Evolutionary conservation across 1,140 invertebrate species (phyloP).

Genomic region (Stegodyphus mimosarum): DNA sequence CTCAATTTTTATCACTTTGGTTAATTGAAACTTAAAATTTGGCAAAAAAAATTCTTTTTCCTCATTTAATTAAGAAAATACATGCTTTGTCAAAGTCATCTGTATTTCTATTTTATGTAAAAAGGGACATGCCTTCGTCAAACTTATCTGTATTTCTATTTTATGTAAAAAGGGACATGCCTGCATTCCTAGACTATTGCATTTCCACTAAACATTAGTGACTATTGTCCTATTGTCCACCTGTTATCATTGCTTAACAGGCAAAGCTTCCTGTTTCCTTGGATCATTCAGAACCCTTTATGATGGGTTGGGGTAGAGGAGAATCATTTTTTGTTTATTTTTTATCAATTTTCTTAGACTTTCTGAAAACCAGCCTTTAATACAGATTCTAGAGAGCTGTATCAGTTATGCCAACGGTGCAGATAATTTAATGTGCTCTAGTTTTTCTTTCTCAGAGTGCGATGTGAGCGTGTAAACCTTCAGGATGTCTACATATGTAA

Average conservation of each 20-base stretch:
- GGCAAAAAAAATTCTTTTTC: background rate
- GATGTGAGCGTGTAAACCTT: background rate
- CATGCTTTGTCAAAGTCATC: no score
- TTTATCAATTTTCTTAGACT: background rate
- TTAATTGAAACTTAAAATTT: background rate
- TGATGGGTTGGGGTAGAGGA: background rate
- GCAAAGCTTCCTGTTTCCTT: background rate
- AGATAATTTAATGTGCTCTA: background rate
- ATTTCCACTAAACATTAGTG: background rate
- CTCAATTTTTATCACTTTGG: background rate
- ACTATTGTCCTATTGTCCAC: background rate
- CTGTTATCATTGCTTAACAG: background rate
- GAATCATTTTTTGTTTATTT: background rate
- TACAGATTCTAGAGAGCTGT: background rate
- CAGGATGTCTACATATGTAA: background rate
- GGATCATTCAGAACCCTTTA: background rate
- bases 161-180: background rate
- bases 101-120: background rate
- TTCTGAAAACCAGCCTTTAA: background rate
- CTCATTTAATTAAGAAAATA: background rate
- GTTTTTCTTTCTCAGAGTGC: background rate
- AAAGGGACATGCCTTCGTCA: background rate
- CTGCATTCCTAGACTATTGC: background rate
- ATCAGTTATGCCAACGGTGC: background rate
- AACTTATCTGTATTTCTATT: background rate